Conservation (phyloP, 2,113 vertebrate species). For the Ageneiosus marmoratus region DNA sequence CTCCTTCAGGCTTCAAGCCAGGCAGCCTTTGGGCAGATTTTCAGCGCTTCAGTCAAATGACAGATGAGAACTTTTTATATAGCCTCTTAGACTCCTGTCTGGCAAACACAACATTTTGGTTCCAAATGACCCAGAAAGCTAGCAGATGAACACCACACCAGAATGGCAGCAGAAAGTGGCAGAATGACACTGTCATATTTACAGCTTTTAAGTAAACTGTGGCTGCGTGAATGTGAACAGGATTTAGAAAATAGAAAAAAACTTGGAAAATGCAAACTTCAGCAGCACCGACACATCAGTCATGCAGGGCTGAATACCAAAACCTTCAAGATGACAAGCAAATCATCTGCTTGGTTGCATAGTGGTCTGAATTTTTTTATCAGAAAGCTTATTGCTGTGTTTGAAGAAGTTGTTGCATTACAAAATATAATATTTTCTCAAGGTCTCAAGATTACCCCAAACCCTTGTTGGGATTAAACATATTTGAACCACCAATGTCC, state of each 20-base stretch:
- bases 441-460: neutral
- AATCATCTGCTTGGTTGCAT: neutral
- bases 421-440: neutral
- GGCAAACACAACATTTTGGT: conserved; percentile 9
- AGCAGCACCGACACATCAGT: neutral
- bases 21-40: conserved; percentile 42
- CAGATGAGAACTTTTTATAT: conserved; percentile 42
- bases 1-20: conserved; percentile 39
- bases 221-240: neutral
- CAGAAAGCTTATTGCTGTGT: neutral
- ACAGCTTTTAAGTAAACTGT: neutral
- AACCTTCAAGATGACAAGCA: neutral
- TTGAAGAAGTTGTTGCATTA: neutral
- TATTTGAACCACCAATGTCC: neutral
- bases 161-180: neutral
- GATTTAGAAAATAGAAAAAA: neutral
- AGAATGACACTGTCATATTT: neutral
- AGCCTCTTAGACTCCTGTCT: neutral
- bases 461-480: neutral
- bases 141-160: neutral
- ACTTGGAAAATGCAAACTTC: neutral
- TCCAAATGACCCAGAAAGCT: conserved; percentile 39
- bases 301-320: neutral
- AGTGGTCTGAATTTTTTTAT: neutral
- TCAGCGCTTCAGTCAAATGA: conserved; percentile 31